Evolutionary conservation across 1,140 invertebrate species (phyloP), one percentile per base, ranked within the genome.

Genomic region (Lethrus apterus): DNA sequence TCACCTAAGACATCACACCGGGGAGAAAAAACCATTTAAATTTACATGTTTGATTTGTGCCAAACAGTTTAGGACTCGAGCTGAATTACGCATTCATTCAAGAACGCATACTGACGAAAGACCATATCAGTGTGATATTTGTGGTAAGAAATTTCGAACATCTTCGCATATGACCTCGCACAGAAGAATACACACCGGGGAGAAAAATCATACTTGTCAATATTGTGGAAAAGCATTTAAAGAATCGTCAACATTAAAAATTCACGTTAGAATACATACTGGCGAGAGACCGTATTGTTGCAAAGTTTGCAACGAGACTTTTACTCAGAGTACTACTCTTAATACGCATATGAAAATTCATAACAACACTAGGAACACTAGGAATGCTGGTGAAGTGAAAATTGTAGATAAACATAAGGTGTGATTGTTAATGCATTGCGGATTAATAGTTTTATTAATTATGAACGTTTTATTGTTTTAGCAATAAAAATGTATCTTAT

Each of bases 1-100:
- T 10, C 74, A 76, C 48, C 46, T 72, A 9, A 55, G 72, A 3
- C 70, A 74, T 10, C 79, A 80, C 54, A 80, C 76, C 0, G 77
- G 78, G 0, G 75, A 79, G 48, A 72, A 77, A 36, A 35, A 20
- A 20, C 46, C 42, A 1, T 38, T 52, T 13, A 52, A 48, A 11
- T 41, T 48, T 34, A 48, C 24, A 8, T 50, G 48, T 44, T 31
- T 18, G n/a, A 31, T 36, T 30, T 50, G 48, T 18, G 8, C 44
- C 3, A 50, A 50, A 24, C 21, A 36, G 9, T 50, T 50, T 31
- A 7, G 41, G 1, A 50, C 48, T n/a, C 20, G 33, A 13, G 33
- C 24, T 14, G 48, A 50, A 17, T 21, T 50, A 31, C 24, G 35
- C 4, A 44, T 50, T 13, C 50, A 51, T 38, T 44, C 41, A 23